These are phyloP conservation scores for Paratilapia polleni DNA, from an alignment of 2,113 vertebrate genomes.

Conservation along the genomic window DNA sequence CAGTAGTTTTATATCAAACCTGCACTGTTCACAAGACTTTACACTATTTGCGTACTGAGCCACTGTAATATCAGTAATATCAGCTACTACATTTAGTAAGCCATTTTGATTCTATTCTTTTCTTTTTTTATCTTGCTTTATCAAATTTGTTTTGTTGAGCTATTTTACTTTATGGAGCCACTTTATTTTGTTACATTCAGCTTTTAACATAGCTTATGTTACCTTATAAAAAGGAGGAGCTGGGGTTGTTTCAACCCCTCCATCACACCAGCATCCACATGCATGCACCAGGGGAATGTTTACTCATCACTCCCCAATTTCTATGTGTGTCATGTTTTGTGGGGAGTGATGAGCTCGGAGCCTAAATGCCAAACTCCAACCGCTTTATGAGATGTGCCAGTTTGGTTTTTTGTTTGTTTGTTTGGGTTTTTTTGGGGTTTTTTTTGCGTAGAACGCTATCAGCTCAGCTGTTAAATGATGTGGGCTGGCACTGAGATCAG, in stretches of 20 bases:
- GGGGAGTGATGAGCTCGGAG: not conserved
- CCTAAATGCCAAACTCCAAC: not conserved
- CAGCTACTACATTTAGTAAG: not conserved
- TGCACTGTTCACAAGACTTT: not conserved
- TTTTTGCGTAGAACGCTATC: not conserved
- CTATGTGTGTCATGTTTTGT: not conserved
- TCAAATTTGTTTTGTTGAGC: not conserved
- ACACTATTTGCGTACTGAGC: not conserved
- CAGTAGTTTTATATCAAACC: not conserved
- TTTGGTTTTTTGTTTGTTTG: no score
- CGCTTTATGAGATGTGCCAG: not conserved
- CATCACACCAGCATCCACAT: not conserved
- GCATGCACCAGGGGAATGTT: not conserved
- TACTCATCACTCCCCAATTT: not conserved
- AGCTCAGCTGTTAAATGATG: not conserved
- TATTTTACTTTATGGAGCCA: not conserved
- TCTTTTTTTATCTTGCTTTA: not conserved
- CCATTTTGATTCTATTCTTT: not conserved
- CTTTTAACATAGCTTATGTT: not conserved
- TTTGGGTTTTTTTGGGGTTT: no score
- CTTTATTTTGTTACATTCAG: not conserved
- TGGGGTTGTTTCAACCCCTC: not conserved
- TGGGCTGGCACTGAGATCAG: not conserved
- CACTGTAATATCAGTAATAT: not conserved
- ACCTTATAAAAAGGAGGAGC: no score